These are phyloP conservation scores for Saguinus imperator DNA, from an alignment of 2,113 vertebrate species.

Conservation along the genomic window DNA sequence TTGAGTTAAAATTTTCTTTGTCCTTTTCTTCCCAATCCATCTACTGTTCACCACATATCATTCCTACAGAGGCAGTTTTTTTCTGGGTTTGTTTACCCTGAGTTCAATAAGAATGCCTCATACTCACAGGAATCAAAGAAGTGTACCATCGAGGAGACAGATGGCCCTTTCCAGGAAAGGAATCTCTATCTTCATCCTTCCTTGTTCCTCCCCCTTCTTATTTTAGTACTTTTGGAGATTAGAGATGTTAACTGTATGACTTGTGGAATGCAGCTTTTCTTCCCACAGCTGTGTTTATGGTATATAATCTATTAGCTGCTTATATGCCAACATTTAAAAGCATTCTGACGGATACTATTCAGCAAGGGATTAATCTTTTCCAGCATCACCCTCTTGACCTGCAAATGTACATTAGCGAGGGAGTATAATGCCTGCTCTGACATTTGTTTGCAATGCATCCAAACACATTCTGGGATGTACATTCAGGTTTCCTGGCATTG, in stretches of 20 bases:
- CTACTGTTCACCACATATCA: slow-evolving; percentile 25
- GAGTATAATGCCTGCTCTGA: slow-evolving; percentile 75
- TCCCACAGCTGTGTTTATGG: slow-evolving; percentile 80
- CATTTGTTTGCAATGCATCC: slow-evolving; percentile 75
- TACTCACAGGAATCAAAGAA: slow-evolving; percentile 66
- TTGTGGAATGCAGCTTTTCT: slow-evolving; percentile 76
- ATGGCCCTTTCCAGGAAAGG: slow-evolving; percentile 53
- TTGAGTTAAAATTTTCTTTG: slow-evolving; percentile 43
- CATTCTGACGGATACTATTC: slow-evolving; percentile 78
- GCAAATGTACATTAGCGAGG: slow-evolving; percentile 79
- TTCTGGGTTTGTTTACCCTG: slow-evolving; percentile 57
- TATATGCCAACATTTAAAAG: slow-evolving; percentile 78
- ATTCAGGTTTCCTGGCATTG: slow-evolving; percentile 70
- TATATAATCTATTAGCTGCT: slow-evolving; percentile 75
- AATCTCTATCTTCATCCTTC: slow-evolving; percentile 35
- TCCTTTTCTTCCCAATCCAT: neutral
- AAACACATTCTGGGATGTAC: slow-evolving; percentile 73
- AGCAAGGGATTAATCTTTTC: slow-evolving; percentile 80
- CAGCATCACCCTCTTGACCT: slow-evolving; percentile 76
- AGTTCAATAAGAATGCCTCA: slow-evolving; percentile 62
- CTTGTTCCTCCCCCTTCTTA: neutral
- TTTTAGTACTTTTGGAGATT: slow-evolving; percentile 69
- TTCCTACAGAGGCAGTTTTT: slow-evolving; percentile 63
- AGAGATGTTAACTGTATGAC: slow-evolving; percentile 72
- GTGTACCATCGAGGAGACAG: slow-evolving; percentile 53